Evolutionary conservation across 2,888 invertebrate genomes (phyloP), one percentile per base, ranked within the genome.

Genomic region (Exocentrus adspersus): DNA sequence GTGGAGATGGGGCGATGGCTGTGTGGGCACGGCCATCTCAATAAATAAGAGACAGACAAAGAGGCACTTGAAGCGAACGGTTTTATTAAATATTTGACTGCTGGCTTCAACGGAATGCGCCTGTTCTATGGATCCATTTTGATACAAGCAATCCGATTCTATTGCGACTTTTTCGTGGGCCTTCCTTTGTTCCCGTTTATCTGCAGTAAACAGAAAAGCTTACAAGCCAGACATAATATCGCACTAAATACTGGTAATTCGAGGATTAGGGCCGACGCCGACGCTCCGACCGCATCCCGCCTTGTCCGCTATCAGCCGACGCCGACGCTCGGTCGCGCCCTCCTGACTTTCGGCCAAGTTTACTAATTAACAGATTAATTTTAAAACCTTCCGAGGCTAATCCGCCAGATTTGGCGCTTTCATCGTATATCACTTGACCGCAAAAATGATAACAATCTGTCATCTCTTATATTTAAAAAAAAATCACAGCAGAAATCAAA

Each of bases 201-300:
- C 65, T 62, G 48, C n/a, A 41, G 46, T 32, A 46, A 45, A 51
- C 63, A 65, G 68, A 56, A 62, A 59, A 54, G 61, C 59, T 56
- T 48, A 58, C 60, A 60, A 59, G 56, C 45, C 59, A 46, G 53
- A 58, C 60, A 60, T 65, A 62, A 63, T 63, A 59, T 61, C 58
- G 61, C 61, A 41, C 63, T 62, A 67, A 69, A 69, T 64, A 63
- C 60, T 64, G 50, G 62, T 69, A 67, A 69, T 67, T 62, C 62
- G 28, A 24, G 64, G 64, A 66, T 68, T 69, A 69, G 64, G n/a
- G n/a, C n/a, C n/a, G n/a, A n/a, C n/a, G n/a, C n/a, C n/a, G n/a
- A 52, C 24, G 43, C 43, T 52, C 37, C 12, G 28, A 59, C 64
- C 65, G 53, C 68, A 63, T 62, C 65, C 59, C 63, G 65, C 60